Evolutionary conservation across 2,888 invertebrate species (phyloP).

Genomic region (Drosophila kuntzei): DNA sequence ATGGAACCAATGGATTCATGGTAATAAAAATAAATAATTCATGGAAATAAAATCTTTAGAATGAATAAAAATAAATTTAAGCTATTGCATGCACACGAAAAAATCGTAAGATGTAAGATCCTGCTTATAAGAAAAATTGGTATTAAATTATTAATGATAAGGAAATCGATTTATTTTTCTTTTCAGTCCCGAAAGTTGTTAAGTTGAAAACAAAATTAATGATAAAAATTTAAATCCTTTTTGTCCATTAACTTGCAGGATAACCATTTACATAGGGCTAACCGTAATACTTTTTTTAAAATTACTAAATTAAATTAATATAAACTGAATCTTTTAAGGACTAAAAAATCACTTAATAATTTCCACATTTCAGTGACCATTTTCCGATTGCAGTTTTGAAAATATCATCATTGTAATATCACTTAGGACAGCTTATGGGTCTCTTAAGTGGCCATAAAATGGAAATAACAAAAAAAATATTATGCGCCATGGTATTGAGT

Average conservation of each 20-base stretch:
- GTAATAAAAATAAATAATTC: too few relatives aligned
- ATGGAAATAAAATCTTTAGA: too few relatives aligned
- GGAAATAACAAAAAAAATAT: conserved; percentile 64
- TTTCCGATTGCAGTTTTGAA: conserved; percentile 9
- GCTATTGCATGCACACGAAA: too few relatives aligned
- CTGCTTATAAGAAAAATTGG: too few relatives aligned
- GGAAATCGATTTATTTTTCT: not conserved
- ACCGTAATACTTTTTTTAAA: too few relatives aligned
- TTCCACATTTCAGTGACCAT: not conserved
- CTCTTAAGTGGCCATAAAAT: conserved; percentile 70
- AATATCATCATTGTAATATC: conserved; percentile 42
- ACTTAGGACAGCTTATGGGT: conserved; percentile 51
- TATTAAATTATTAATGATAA: too few relatives aligned
- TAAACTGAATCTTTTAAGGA: not conserved
- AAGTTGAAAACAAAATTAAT: too few relatives aligned
- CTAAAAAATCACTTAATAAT: not conserved
- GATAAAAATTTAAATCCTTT: too few relatives aligned
- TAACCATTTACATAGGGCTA: not conserved
- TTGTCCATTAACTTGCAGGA: not conserved
- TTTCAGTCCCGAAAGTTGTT: not conserved
- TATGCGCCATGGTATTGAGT: conserved; percentile 45
- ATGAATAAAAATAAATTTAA: too few relatives aligned
- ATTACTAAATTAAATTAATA: not conserved
- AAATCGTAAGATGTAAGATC: too few relatives aligned
- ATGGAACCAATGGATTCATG: too few relatives aligned